Percentiles rank a stretch among this genome's conserved stretches.
Evolutionary conservation across 1,140 invertebrate genomes (phyloP).

Genomic region (Dendroctonus valens): DNA sequence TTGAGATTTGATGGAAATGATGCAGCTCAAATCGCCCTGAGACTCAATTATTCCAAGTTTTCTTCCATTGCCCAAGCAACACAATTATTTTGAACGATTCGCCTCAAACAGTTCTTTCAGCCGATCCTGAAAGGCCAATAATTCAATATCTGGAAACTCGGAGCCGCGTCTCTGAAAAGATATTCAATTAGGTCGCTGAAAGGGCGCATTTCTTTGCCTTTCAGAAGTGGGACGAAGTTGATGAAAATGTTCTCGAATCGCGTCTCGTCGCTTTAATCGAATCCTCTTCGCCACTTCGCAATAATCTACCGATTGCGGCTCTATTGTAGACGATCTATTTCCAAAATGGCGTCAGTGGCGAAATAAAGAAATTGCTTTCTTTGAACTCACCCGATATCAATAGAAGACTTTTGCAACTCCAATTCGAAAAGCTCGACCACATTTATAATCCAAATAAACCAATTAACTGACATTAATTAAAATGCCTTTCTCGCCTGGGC

Average conservation of each 20-base stretch:
- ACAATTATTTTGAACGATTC: slow-evolving; percentile 3
- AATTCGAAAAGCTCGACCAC: too few species aligned
- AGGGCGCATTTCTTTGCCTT: slow-evolving; percentile 17
- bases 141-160: slow-evolving; percentile 15
- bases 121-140: slow-evolving; percentile 14
- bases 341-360: slow-evolving; percentile 36
- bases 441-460: too few species aligned
- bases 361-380: slow-evolving; percentile 2
- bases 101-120: slow-evolving; percentile 2
- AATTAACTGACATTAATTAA: neutral
- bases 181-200: slow-evolving; percentile 17
- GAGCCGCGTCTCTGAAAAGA: slow-evolving; percentile 14
- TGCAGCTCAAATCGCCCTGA: too few species aligned
- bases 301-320: slow-evolving; percentile 28
- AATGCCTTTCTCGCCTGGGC: slow-evolving; percentile 7
- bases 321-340: slow-evolving; percentile 39
- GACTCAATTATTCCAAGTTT: too few species aligned
- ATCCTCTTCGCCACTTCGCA: slow-evolving; percentile 37
- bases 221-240: slow-evolving; percentile 17
- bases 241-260: slow-evolving; percentile 16
- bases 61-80: neutral
- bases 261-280: slow-evolving; percentile 36
- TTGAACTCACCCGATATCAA: too few species aligned
- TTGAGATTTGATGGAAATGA: too few species aligned
- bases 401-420: too few species aligned